Conservation (phyloP, 1,140 invertebrate species). For the Calephelis virginiensis region DNA sequence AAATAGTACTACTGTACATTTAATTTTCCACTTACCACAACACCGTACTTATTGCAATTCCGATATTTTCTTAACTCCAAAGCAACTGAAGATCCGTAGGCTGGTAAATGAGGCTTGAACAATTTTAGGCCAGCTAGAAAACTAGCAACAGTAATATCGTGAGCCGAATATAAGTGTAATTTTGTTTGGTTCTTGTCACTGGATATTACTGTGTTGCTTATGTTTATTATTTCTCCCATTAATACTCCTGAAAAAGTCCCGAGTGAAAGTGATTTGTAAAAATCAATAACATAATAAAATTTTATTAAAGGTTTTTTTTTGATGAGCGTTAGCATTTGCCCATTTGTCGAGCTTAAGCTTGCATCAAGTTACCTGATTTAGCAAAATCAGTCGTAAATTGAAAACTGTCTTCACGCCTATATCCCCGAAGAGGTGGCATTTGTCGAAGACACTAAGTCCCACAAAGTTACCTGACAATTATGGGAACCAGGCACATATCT, state of each 20-base stretch:
- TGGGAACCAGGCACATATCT: too few relatives aligned
- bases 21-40: constrained; percentile 43
- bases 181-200: constrained; percentile 59
- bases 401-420: too few relatives aligned
- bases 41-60: constrained; percentile 45
- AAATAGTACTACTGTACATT: background rate
- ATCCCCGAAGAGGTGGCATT: too few relatives aligned
- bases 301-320: too few relatives aligned
- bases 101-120: constrained; percentile 80
- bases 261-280: background rate
- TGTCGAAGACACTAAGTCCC: too few relatives aligned
- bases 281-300: too few relatives aligned
- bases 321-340: too few relatives aligned
- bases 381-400: too few relatives aligned
- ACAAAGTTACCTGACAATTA: too few relatives aligned
- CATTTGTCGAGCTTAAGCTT: too few relatives aligned
- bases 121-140: constrained; percentile 81
- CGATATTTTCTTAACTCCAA: constrained; percentile 56
- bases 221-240: constrained; percentile 77
- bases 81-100: constrained; percentile 75
- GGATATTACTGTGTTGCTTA: constrained; percentile 56
- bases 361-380: too few relatives aligned
- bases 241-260: constrained; percentile 65
- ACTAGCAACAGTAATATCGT: constrained; percentile 84
- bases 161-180: constrained; percentile 80